Percentiles rank a stretch among this genome's conserved stretches.
Conservation (phyloP, 1,140 invertebrate genomes). For the Eueides isabella region DNA sequence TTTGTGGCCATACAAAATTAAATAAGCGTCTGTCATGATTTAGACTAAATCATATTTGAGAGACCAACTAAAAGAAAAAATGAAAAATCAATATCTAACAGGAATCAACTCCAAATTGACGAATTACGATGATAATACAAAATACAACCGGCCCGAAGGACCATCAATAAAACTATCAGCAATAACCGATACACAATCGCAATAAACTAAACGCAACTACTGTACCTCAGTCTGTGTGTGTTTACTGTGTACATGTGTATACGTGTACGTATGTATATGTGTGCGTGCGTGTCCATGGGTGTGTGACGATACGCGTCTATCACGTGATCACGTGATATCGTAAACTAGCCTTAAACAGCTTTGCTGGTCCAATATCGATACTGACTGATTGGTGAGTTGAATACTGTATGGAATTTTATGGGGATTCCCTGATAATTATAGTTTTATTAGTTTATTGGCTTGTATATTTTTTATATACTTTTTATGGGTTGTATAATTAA, state of each 20-base stretch:
- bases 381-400: constrained; percentile 32
- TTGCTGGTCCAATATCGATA: constrained; percentile 38
- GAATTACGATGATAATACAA: constrained; percentile 5
- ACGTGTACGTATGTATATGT: not conserved
- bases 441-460: not conserved
- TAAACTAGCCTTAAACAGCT: constrained; percentile 43
- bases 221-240: not conserved
- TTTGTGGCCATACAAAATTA: too few species aligned
- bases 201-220: constrained; percentile 32
- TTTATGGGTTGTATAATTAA: not conserved
- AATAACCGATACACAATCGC: constrained; percentile 27
- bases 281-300: constrained; percentile 20
- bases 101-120: not conserved
- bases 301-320: constrained; percentile 34
- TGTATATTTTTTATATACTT: not conserved
- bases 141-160: constrained; percentile 2
- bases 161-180: constrained; percentile 33
- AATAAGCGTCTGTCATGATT: too few species aligned
- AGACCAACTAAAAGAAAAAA: too few species aligned
- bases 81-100: too few species aligned
- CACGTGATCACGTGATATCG: constrained; percentile 35
- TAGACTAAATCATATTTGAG: too few species aligned
- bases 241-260: not conserved
- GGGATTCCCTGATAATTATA: not conserved
- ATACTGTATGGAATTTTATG: not conserved